Evolutionary conservation across 2,888 invertebrate species (phyloP).

Genomic region (Euphydryas editha): DNA sequence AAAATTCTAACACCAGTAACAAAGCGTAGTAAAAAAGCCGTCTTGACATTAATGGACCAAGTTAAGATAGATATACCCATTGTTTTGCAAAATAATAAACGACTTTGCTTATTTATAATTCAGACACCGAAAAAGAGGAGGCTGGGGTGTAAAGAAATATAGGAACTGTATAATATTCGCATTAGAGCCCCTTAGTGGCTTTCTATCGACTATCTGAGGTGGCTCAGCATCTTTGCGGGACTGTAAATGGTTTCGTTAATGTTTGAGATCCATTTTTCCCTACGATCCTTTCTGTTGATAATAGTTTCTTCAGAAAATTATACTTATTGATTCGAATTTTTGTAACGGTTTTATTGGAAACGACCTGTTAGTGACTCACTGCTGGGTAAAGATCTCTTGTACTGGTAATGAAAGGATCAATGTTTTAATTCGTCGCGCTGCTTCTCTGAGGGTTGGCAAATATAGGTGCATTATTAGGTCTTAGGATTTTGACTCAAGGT

Average conservation of each 20-base stretch:
- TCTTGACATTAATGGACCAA: conserved; percentile 17
- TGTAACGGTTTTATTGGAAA: not conserved
- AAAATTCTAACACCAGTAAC: conserved; percentile 7
- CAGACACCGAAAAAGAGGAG: conserved; percentile 38
- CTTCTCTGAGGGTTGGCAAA: no score
- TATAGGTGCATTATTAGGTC: no score
- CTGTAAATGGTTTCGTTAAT: conserved; percentile 77
- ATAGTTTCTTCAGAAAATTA: conserved; percentile 68
- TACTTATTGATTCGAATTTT: conserved; percentile 19
- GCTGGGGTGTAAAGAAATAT: conserved; percentile 43
- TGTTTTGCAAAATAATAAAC: conserved; percentile 31
- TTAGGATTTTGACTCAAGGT: no score
- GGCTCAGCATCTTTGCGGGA: conserved; percentile 75
- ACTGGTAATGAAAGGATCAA: not conserved
- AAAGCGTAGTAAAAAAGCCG: conserved; percentile 3
- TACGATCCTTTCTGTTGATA: conserved; percentile 45
- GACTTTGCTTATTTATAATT: conserved; percentile 43
- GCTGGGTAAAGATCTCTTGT: not conserved
- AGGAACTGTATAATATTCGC: conserved; percentile 76
- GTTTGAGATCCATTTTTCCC: conserved; percentile 67
- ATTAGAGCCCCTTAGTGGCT: conserved; percentile 71
- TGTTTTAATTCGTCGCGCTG: no score
- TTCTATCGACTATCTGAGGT: conserved; percentile 74
- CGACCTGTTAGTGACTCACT: not conserved
- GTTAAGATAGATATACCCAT: conserved; percentile 29